Percentiles rank a stretch among this genome's conserved stretches.
These are phyloP conservation scores for Dromiciops gliroides DNA, from an alignment of 2,113 vertebrate species.

Conservation along the genomic window DNA sequence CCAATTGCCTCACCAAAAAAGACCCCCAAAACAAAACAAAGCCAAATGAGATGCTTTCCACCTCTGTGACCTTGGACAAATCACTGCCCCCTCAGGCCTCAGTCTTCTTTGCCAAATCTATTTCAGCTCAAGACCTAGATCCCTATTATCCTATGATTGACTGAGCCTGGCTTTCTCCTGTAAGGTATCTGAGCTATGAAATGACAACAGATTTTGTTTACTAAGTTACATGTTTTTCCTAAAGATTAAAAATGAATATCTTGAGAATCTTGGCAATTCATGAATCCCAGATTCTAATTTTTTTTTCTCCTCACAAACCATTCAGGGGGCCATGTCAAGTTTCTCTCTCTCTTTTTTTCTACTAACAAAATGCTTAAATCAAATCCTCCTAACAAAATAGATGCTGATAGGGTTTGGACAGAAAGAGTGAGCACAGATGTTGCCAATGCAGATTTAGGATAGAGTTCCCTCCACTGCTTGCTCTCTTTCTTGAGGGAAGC, in stretches of 20 bases:
- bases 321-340: background rate
- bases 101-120: background rate
- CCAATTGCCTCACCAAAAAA: too few species aligned
- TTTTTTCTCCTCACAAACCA: background rate
- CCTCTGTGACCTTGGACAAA: background rate
- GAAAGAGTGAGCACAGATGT: background rate
- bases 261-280: background rate
- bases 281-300: background rate
- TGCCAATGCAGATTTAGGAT: background rate
- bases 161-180: background rate
- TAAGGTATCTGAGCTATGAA: background rate
- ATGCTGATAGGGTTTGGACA: background rate
- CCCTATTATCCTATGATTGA: background rate
- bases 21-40: too few species aligned
- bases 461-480: background rate
- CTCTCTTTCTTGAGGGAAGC: background rate
- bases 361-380: background rate
- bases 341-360: background rate
- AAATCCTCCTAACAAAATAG: background rate
- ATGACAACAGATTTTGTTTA: background rate
- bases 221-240: background rate
- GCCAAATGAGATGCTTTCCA: background rate
- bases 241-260: background rate
- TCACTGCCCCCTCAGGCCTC: background rate
- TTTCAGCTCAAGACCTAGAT: background rate